Evolutionary conservation across 2,888 invertebrate species (phyloP).

Genomic region (Vannuccia rotundouncinata): DNA sequence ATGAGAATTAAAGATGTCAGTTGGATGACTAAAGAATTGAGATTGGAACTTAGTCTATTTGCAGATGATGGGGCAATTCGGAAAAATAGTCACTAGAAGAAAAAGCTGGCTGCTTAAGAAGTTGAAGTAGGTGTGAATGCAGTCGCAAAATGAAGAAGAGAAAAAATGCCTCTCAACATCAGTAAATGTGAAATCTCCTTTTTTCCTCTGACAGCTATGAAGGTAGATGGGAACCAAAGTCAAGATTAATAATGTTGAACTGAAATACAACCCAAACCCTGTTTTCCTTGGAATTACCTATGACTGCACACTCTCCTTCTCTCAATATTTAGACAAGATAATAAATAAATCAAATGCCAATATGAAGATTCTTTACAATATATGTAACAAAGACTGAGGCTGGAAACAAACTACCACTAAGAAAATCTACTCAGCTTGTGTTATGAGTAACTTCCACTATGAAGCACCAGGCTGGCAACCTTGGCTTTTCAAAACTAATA

Average conservation of each 20-base stretch:
- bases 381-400: neutral
- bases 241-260: neutral
- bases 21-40: too few species aligned
- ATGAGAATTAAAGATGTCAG: too few species aligned
- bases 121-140: neutral
- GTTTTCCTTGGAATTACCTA: neutral
- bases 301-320: neutral
- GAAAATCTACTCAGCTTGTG: neutral
- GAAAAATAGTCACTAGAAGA: neutral
- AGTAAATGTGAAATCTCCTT: neutral
- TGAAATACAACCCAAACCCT: neutral
- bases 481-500: neutral
- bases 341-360: neutral
- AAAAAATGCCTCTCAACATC: neutral
- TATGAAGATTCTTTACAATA: neutral
- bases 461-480: neutral
- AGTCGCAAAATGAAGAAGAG: neutral
- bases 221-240: neutral
- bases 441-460: neutral
- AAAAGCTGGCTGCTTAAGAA: neutral
- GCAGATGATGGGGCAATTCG: neutral
- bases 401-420: neutral
- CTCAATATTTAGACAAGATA: neutral
- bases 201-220: neutral
- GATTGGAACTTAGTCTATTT: too few species aligned